These are phyloP conservation scores for Spodoptera littoralis DNA, from an alignment of 2,888 invertebrate species.

Conservation along the genomic window DNA sequence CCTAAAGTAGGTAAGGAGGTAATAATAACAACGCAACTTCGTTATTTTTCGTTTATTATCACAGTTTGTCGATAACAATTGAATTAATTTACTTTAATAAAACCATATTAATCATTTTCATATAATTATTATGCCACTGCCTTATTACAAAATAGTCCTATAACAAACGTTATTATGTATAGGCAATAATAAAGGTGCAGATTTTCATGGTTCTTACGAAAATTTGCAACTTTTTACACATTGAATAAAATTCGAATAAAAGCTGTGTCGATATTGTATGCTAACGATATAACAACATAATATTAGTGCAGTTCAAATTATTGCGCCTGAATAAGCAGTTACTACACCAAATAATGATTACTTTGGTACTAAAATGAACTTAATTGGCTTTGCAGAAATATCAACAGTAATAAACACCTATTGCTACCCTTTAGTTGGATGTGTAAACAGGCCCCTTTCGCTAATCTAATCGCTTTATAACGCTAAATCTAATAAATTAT, in stretches of 20 bases:
- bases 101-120: slow-evolving; percentile 41
- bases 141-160: slow-evolving; percentile 39
- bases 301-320: no score
- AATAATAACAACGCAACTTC: slow-evolving; percentile 14
- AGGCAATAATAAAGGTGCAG: slow-evolving; percentile 67
- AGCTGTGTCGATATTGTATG: no score
- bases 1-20: background rate
- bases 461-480: no score
- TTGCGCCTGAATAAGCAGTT: no score
- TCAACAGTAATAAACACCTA: no score
- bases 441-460: no score
- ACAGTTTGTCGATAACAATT: slow-evolving; percentile 73
- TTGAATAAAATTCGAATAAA: slow-evolving; percentile 6
- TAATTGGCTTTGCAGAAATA: no score
- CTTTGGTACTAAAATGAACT: no score
- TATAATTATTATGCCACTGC: slow-evolving; percentile 44
- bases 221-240: slow-evolving; percentile 69
- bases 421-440: no score
- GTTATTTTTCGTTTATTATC: slow-evolving; percentile 72
- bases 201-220: slow-evolving; percentile 74
- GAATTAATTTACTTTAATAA: slow-evolving; percentile 49
- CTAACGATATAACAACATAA: no score
- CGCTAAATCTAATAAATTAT: no score
- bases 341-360: no score
- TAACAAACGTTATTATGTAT: slow-evolving; percentile 32